Conservation (phyloP, 2,888 invertebrate species). For the Protophormia terraenovae region DNA sequence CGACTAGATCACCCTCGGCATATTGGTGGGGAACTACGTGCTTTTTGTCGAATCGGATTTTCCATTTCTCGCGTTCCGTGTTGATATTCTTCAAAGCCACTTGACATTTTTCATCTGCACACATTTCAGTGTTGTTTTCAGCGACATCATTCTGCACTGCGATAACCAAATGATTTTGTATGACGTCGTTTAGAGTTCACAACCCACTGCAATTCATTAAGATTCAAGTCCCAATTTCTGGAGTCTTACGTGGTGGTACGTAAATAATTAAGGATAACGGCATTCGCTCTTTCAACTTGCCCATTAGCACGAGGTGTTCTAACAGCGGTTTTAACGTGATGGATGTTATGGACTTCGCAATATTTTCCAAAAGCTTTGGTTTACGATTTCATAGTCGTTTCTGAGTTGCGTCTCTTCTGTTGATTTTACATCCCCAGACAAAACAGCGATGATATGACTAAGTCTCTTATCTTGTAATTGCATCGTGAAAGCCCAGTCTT, state of each 20-base stretch:
- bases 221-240: background rate
- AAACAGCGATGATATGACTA: constrained; percentile 19
- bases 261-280: background rate
- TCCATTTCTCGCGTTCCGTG: constrained; percentile 55
- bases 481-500: constrained; percentile 59
- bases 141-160: constrained; percentile 35
- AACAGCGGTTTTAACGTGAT: background rate
- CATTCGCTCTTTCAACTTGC: constrained; percentile 4
- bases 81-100: constrained; percentile 36
- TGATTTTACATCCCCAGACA: constrained; percentile 6
- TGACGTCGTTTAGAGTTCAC: background rate
- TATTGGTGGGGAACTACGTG: constrained; percentile 38
- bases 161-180: background rate
- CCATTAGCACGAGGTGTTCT: constrained; percentile 5
- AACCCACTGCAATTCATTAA: background rate
- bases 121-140: background rate
- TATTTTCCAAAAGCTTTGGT: constrained; percentile 69
- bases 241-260: background rate
- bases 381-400: constrained; percentile 34
- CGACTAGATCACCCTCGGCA: constrained; percentile 43
- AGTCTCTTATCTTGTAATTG: constrained; percentile 56
- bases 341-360: constrained; percentile 66
- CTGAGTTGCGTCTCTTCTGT: constrained; percentile 10
- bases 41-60: constrained; percentile 43
- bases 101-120: constrained; percentile 24